Evolutionary conservation across 2,113 vertebrate genomes (phyloP).

Genomic region (Gulo gulo): DNA sequence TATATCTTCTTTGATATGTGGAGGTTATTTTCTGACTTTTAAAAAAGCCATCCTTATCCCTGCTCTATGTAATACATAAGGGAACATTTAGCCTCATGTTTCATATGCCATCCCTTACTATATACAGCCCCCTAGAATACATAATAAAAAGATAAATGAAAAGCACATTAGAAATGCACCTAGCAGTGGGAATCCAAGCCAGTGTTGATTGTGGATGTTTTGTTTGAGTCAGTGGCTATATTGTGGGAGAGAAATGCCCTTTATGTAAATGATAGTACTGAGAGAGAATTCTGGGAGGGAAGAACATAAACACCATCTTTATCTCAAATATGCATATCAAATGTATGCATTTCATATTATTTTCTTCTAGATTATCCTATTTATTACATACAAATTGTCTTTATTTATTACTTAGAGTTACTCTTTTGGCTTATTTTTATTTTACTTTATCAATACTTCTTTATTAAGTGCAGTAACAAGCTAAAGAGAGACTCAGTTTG

Average conservation of each 20-base stretch:
- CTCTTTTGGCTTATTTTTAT: neutral
- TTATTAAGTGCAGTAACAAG: neutral
- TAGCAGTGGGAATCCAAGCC: conserved; percentile 30
- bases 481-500: neutral
- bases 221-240: neutral
- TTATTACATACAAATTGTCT: neutral
- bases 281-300: neutral
- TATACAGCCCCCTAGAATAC: neutral
- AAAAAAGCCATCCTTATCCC: neutral
- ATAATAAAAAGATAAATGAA: conserved; percentile 44
- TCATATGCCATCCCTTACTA: neutral
- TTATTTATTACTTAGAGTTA: neutral
- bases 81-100: neutral
- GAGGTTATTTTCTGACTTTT: conserved; percentile 29
- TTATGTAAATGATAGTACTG: neutral
- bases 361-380: neutral
- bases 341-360: neutral
- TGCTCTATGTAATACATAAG: neutral
- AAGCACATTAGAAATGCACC: conserved; percentile 38
- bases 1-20: neutral
- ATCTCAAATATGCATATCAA: neutral
- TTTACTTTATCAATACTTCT: neutral
- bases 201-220: conserved; percentile 26
- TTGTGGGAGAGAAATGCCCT: neutral
- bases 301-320: neutral